These are phyloP conservation scores for Umimayanthus kanabou DNA, from an alignment of 92 coral and sea anemone species.

Conservation along the genomic window DNA sequence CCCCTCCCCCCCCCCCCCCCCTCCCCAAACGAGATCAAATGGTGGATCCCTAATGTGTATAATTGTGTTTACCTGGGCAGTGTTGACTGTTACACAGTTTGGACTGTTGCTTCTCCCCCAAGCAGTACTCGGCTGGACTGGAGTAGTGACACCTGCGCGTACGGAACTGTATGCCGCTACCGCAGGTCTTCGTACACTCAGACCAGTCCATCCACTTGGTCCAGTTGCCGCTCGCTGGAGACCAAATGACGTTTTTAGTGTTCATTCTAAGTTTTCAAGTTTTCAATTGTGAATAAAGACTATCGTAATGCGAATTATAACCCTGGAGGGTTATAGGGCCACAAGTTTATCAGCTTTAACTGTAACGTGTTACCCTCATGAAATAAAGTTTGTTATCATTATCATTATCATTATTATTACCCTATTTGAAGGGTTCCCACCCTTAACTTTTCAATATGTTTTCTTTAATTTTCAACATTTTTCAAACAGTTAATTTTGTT, in stretches of 20 bases:
- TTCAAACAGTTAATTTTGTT: too few species aligned
- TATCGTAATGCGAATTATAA: neutral
- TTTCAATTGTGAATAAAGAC: neutral
- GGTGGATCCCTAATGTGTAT: neutral
- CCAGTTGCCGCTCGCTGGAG: slow-evolving; percentile 80
- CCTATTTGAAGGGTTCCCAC: too few species aligned
- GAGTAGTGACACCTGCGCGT: slow-evolving; percentile 74
- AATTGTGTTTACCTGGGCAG: slow-evolving; percentile 77
- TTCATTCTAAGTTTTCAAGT: neutral
- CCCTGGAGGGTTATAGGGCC: too few species aligned
- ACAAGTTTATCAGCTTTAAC: too few species aligned
- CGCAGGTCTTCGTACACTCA: slow-evolving; percentile 82
- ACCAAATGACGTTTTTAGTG: neutral
- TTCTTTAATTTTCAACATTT: too few species aligned
- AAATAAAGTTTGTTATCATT: too few species aligned
- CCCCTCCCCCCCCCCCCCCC: too few species aligned
- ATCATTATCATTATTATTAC: too few species aligned
- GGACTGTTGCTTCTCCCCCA: slow-evolving; percentile 83
- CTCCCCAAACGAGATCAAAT: too few species aligned
- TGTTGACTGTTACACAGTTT: slow-evolving; percentile 82
- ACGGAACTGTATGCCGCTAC: slow-evolving; percentile 89
- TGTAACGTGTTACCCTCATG: too few species aligned
- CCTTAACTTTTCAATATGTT: too few species aligned
- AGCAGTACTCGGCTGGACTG: slow-evolving; percentile 69
- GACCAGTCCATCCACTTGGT: slow-evolving; percentile 86